phyloP scores from a whole-genome alignment of 2,113 vertebrate species.

The Istiophorus platypterus region DNA sequence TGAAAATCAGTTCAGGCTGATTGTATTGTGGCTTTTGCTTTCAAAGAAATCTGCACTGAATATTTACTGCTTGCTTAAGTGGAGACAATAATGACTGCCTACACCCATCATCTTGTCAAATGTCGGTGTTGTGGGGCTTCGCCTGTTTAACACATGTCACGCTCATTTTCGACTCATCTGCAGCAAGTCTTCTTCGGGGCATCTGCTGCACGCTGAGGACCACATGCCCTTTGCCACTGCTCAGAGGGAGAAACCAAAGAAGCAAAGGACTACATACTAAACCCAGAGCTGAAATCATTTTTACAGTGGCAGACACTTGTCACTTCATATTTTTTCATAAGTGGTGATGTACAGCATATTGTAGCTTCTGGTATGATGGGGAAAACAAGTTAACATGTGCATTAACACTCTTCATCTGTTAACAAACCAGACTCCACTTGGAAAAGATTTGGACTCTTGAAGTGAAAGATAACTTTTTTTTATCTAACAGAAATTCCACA shows the following conservation, averaged over 20 bases:
- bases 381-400: slow-evolving; percentile 33
- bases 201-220: slow-evolving; percentile 62
- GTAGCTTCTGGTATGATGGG: slow-evolving; percentile 32
- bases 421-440: slow-evolving; percentile 15
- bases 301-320: slow-evolving; percentile 52
- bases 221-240: slow-evolving; percentile 66
- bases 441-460: not conserved
- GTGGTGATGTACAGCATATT: slow-evolving; percentile 38
- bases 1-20: slow-evolving; percentile 55
- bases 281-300: slow-evolving; percentile 47
- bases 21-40: slow-evolving; percentile 64
- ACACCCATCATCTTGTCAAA: slow-evolving; percentile 79
- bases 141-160: slow-evolving; percentile 82
- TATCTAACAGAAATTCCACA: not conserved
- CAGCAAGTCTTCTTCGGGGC: slow-evolving; percentile 63
- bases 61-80: slow-evolving; percentile 72
- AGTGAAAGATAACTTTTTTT: not conserved
- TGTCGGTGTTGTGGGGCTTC: slow-evolving; percentile 65
- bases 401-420: slow-evolving; percentile 5
- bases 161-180: slow-evolving; percentile 79
- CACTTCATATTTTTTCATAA: slow-evolving; percentile 40
- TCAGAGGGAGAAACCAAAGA: slow-evolving; percentile 47
- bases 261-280: slow-evolving; percentile 36
- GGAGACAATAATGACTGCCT: slow-evolving; percentile 71
- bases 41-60: slow-evolving; percentile 62